A percentile compares a stretch with the other conserved stretches of the same genome.
phyloP scores from a whole-genome alignment of 1,140 invertebrate genomes.

The Lutraria rhynchaena region DNA sequence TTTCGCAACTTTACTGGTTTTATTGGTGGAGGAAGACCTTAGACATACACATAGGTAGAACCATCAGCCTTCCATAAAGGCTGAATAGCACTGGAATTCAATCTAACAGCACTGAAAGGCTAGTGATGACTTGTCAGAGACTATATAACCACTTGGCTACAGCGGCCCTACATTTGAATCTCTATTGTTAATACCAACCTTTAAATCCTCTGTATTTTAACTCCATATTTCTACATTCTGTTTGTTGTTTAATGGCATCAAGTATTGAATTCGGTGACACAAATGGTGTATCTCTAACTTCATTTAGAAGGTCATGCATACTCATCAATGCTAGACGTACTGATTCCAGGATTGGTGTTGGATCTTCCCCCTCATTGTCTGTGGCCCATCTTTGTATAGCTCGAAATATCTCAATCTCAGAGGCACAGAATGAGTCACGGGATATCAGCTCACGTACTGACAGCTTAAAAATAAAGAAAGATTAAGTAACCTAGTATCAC shows the following conservation, averaged over 20 bases:
- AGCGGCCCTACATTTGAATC: no score
- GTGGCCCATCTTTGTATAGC: conserved; percentile 93
- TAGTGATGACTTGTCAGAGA: no score
- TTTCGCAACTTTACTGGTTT: no score
- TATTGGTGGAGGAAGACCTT: no score
- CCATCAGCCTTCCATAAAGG: no score
- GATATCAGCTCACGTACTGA: conserved; percentile 89
- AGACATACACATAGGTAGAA: no score
- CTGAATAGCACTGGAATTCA: no score
- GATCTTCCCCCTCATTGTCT: conserved; percentile 87
- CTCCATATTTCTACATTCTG: conserved; percentile 88
- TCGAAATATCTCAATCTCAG: conserved; percentile 97
- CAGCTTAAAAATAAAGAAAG: conserved; percentile 82
- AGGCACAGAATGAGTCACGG: conserved; percentile 97
- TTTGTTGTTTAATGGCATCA: conserved; percentile 94
- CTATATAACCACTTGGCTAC: no score
- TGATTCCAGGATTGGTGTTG: conserved; percentile 72
- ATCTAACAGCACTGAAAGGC: no score
- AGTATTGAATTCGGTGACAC: conserved; percentile 94
- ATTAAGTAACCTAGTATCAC: no score
- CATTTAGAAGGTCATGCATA: conserved; percentile 92
- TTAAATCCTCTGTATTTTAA: conserved; percentile 88
- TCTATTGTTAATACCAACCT: conserved; percentile 80
- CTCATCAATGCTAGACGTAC: conserved; percentile 95
- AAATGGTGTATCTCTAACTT: conserved; percentile 92